Conservation (phyloP, 2,113 vertebrate species). For the Pimephales promelas region DNA sequence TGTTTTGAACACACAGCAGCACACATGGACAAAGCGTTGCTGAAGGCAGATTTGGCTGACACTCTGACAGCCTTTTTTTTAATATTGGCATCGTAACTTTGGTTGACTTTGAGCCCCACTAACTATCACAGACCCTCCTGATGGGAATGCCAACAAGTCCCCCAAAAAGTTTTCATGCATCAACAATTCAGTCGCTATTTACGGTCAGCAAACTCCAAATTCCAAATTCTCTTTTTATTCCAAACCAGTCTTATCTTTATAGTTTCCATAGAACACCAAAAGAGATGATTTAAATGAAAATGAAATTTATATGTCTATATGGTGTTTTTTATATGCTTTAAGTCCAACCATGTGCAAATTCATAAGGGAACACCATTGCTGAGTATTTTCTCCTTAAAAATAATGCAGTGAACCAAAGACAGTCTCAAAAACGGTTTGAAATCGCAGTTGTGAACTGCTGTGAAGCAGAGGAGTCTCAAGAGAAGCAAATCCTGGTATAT, state of each 20-base stretch:
- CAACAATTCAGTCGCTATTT: not conserved
- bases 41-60: conserved; percentile 27
- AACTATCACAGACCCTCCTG: not conserved
- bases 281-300: not conserved
- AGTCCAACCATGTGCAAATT: no score
- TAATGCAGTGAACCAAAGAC: no score
- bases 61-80: conserved; percentile 3
- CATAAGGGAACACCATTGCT: no score
- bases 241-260: not conserved
- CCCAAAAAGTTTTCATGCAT: not conserved
- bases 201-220: not conserved
- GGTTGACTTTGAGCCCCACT: conserved; percentile 23
- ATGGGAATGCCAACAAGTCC: conserved; percentile 13
- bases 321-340: no score
- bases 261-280: not conserved
- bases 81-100: not conserved
- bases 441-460: no score
- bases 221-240: not conserved
- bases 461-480: no score
- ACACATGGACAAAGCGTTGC: not conserved
- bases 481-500: no score
- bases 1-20: conserved; percentile 11
- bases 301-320: no score
- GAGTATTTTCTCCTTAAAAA: no score
- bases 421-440: no score